A percentile compares a stretch with the other conserved stretches of the same genome.
phyloP scores from a whole-genome alignment of 2,888 invertebrate genomes.

The Ametastegia equiseti region DNA sequence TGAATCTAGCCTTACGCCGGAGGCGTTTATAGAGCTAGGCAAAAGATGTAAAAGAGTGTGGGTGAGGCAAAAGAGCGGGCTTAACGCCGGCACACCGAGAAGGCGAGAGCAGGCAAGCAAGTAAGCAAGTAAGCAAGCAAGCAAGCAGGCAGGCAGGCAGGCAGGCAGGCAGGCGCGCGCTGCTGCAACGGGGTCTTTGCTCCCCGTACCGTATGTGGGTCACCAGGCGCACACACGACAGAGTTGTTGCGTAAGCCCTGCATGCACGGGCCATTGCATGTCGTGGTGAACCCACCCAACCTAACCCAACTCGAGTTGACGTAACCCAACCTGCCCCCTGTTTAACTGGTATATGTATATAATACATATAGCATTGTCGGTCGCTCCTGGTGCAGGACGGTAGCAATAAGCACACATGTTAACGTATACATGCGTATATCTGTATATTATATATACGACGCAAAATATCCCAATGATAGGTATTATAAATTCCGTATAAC shows the following conservation, averaged over 20 bases:
- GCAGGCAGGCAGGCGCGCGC: constrained; percentile 52
- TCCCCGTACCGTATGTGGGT: constrained; percentile 74
- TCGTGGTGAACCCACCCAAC: constrained; percentile 43
- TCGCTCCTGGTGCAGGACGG: constrained; percentile 23
- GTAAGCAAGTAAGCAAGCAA: background rate
- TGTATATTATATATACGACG: background rate
- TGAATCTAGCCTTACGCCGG: constrained; percentile 2
- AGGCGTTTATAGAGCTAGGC: constrained; percentile 10
- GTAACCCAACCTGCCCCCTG: constrained; percentile 45
- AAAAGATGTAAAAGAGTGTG: constrained; percentile 48
- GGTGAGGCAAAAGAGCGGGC: constrained; percentile 45
- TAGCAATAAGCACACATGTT: background rate
- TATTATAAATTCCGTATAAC: constrained; percentile 4
- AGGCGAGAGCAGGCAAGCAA: background rate
- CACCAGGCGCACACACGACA: constrained; percentile 76
- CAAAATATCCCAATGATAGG: background rate
- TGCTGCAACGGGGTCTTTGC: constrained; percentile 74
- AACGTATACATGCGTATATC: too few species aligned
- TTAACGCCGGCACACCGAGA: constrained; percentile 25
- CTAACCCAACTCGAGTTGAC: constrained; percentile 40
- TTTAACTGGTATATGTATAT: constrained; percentile 18
- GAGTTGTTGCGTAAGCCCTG: constrained; percentile 75
- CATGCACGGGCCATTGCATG: constrained; percentile 67
- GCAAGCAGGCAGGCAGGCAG: background rate
- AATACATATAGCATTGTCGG: constrained; percentile 1